Base-by-base conservation (phyloP, 2,797 vertebrate genomes). In the Danio jaintianensis region DNA sequence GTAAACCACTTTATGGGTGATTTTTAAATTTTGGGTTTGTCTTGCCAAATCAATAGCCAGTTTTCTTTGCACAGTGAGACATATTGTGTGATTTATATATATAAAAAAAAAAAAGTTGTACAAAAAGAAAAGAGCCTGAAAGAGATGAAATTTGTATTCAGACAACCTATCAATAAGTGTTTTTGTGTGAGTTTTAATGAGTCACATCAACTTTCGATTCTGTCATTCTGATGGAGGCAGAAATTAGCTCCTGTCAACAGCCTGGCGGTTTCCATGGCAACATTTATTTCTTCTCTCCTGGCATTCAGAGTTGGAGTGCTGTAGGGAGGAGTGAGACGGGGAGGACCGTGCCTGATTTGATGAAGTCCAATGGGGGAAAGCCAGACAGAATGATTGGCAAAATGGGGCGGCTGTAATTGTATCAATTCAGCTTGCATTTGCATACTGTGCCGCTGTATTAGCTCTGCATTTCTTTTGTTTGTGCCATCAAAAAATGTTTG, bases 191-290 rank as follows among this genome's bases (percentile, higher is more conserved):
- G 75, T 75, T 85, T 66, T 22, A 61, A 59, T 72, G 59, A 79
- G 70, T 75, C 68, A 63, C 8, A 1, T 74, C 47, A 85, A 85
- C 83, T 82, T 86, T 86, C 52, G 73, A 63, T 85, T 79, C 78
- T 40, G 52, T 73, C 55, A 75, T 36, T 85, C 56, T 64, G 72
- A 72, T 63, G 73, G 75, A 79, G 78, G 82, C 72, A 77, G 67
- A 81, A 82, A 85, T 86, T 78, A 82, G 85, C 83, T 82, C 72
- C 75, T 43, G 76, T 82, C 85, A 85, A 75, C 79, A 85, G 83
- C 73, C 75, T 71, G 76, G 62, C 29, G 72, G 85, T 85, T 86
- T 66, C 85, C 76, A 78, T 83, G 83, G 81, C 73, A 83, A 85
- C 69, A 22, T 81, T 78, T 76, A 69, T 53, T 75, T 81, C 74